Evolutionary conservation across 2,113 vertebrate species (phyloP).

Genomic region (Acanthochromis polyacanthus): DNA sequence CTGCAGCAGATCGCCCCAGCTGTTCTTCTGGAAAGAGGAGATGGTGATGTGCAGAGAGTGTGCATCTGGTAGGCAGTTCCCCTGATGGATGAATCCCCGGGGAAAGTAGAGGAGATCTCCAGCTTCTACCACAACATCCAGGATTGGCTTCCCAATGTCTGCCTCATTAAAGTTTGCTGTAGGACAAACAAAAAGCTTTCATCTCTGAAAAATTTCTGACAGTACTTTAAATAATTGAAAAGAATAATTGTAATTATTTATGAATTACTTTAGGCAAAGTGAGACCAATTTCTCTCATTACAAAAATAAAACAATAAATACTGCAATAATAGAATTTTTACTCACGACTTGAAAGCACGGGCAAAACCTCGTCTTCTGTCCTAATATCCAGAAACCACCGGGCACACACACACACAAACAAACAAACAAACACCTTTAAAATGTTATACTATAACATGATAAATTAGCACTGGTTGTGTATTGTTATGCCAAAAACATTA

Average conservation of each 20-base stretch:
- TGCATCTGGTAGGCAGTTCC: constrained; percentile 87
- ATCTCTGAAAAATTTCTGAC: background rate
- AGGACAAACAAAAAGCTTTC: constrained; percentile 12
- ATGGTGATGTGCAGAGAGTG: constrained; percentile 96
- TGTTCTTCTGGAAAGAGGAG: constrained; percentile 95
- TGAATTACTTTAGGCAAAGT: background rate
- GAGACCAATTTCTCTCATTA: background rate
- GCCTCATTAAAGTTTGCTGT: constrained; percentile 89
- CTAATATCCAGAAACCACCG: constrained; percentile 50
- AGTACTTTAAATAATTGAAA: background rate
- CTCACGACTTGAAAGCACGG: constrained; percentile 87
- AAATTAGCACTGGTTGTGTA: no score
- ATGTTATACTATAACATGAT: no score
- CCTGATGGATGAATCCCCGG: constrained; percentile 96
- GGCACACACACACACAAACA: no score
- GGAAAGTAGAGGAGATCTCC: constrained; percentile 97
- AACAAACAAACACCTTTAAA: no score
- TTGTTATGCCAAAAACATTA: no score
- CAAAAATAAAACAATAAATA: background rate
- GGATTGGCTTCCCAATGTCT: constrained; percentile 89
- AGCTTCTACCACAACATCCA: constrained; percentile 92
- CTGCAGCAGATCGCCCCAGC: constrained; percentile 93
- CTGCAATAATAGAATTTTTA: constrained; percentile 14
- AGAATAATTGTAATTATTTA: no score
- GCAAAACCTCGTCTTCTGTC: constrained; percentile 80